Percentiles rank a stretch among this genome's conserved stretches.
Evolutionary conservation across 2,797 vertebrate genomes (phyloP).

Genomic region (Poeciliopsis presidionis): DNA sequence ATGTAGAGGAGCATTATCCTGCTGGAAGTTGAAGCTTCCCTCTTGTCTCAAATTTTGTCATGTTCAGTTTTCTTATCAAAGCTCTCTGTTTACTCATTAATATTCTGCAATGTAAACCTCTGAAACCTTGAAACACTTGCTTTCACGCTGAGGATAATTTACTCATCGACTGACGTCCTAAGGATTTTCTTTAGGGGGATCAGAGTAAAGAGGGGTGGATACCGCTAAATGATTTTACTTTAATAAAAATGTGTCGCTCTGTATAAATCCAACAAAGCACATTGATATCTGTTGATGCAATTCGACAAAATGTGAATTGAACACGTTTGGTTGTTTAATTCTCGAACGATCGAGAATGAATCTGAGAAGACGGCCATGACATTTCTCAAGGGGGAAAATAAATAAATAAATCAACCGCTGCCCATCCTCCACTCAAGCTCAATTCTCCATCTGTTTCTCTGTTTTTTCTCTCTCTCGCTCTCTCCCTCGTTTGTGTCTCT

Average conservation of each 20-base stretch:
- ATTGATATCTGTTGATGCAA: not conserved
- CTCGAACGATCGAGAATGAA: not conserved
- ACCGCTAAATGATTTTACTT: not conserved
- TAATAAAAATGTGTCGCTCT: not conserved
- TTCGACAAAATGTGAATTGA: not conserved
- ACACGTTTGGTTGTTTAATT: not conserved
- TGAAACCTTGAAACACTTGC: not conserved
- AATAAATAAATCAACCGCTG: slow-evolving; percentile 27
- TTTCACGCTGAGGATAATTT: not conserved
- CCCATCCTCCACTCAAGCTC: slow-evolving; percentile 2
- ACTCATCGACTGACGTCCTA: not conserved
- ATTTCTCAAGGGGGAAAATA: slow-evolving; percentile 19
- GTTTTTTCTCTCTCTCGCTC: slow-evolving; percentile 11
- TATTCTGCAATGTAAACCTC: not conserved
- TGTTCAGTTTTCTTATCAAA: not conserved
- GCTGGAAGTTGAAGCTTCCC: not conserved
- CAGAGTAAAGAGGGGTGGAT: not conserved
- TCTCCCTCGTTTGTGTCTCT: slow-evolving; percentile 18
- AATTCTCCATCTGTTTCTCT: slow-evolving; percentile 8
- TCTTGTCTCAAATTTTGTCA: not conserved
- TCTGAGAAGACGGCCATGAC: not conserved
- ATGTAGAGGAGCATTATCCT: not conserved
- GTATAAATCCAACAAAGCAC: not conserved
- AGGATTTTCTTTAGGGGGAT: not conserved
- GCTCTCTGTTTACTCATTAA: not conserved